These are phyloP conservation scores for Abscondita cerata DNA, from an alignment of 2,888 invertebrate species.

Conservation along the genomic window DNA sequence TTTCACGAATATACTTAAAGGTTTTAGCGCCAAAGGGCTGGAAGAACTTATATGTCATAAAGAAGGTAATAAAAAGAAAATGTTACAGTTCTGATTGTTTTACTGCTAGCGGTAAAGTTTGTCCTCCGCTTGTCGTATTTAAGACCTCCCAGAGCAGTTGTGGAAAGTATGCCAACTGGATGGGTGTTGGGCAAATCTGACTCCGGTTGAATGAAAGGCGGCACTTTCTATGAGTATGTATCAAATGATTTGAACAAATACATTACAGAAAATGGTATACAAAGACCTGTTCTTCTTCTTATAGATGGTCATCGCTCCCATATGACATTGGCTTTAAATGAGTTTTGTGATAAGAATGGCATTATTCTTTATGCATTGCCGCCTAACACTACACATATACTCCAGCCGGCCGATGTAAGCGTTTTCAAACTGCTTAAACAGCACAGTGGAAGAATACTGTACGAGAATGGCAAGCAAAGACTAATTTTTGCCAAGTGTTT, in stretches of 20 bases:
- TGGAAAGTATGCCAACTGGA: not conserved
- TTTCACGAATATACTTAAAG: too few species aligned
- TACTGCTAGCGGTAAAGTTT: too few species aligned
- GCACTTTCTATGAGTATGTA: not conserved
- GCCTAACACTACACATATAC: not conserved
- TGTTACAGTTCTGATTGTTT: too few species aligned
- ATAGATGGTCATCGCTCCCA: not conserved
- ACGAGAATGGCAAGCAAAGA: not conserved
- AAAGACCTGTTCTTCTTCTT: not conserved
- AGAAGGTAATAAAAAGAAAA: too few species aligned
- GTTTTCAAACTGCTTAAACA: not conserved
- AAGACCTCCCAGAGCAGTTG: not conserved
- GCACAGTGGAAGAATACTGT: not conserved
- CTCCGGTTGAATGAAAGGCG: not conserved
- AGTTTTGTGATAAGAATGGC: not conserved
- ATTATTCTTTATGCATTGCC: not conserved
- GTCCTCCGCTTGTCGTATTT: too few species aligned
- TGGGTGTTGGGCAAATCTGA: not conserved
- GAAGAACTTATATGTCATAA: too few species aligned
- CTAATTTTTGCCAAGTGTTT: not conserved
- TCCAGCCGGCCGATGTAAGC: not conserved
- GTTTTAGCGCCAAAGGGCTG: too few species aligned
- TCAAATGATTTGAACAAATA: not conserved
- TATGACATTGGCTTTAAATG: not conserved
- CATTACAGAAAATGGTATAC: not conserved